phyloP scores from a whole-genome alignment of 2,888 invertebrate genomes.

The Pollenia amentaria region DNA sequence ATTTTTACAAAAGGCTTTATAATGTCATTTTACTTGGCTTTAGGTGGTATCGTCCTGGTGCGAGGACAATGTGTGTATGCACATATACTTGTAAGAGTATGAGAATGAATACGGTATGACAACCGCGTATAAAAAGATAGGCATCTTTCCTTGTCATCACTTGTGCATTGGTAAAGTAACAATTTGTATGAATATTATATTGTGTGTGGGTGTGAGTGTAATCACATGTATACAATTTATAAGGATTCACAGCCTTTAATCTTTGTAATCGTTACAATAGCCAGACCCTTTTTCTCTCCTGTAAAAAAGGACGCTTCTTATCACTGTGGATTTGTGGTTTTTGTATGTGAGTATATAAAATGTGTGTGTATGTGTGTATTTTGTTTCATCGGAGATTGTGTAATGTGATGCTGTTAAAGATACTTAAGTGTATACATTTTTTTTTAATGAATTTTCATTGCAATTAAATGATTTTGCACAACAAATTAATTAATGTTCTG shows the following conservation, averaged over 20 bases:
- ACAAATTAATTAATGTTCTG: slow-evolving; percentile 50
- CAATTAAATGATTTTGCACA: slow-evolving; percentile 41
- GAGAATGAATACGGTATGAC: background rate
- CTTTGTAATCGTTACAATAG: slow-evolving; percentile 28
- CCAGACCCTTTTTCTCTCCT: background rate
- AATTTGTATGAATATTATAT: background rate
- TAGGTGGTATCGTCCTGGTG: slow-evolving; percentile 16
- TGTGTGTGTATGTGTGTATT: background rate
- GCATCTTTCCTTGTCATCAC: slow-evolving; percentile 66
- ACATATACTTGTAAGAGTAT: too few species aligned
- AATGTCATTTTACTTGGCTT: slow-evolving; percentile 62
- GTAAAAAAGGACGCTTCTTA: too few species aligned
- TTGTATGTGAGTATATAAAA: background rate
- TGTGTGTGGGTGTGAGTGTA: background rate
- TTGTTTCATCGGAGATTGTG: slow-evolving; percentile 3
- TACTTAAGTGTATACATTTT: slow-evolving; percentile 27
- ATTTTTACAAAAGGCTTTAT: slow-evolving; percentile 68
- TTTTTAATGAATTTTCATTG: slow-evolving; percentile 48
- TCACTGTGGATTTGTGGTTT: background rate
- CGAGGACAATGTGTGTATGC: slow-evolving; percentile 1
- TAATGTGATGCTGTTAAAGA: slow-evolving; percentile 31
- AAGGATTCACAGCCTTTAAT: slow-evolving; percentile 34
- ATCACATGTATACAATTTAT: background rate
- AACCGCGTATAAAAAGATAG: slow-evolving; percentile 61
- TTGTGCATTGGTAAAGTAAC: slow-evolving; percentile 1